Evolutionary conservation across 2,113 vertebrate species (phyloP), one percentile per base, ranked within the genome.

Genomic region (Boleophthalmus pectinirostris): DNA sequence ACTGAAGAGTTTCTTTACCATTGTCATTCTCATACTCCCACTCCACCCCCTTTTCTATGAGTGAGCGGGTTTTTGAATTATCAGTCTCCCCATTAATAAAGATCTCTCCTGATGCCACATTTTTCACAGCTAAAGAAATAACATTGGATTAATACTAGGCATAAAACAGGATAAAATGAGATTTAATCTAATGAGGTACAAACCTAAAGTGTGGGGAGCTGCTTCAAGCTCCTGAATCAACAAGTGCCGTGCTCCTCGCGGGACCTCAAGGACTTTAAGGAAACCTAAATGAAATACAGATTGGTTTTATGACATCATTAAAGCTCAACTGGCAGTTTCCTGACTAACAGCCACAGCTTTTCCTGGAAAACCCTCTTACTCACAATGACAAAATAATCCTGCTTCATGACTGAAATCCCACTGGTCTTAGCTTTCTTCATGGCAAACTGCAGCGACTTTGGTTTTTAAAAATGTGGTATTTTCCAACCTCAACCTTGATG

Each of bases 1-100:
- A 97, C 91, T 98, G 97, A 79, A 99, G 92, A 0, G 95, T 96
- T 85, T 98, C 97, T 77, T 95, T 95, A 23, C 93, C 92, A 0
- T 97, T 94, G 13, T 97, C 96, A 5, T 96, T 96, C 65, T 95
- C 92, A 82, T 98, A 97, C 73, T 99, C 97, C 98, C 98, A 99
- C 88, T 98, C 96, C 74, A 96, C 91, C 0, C 98, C 98, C 92
- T 96, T 96, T 82, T 98, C 95, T 49, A 98, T 95, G 86, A 99
- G 94, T 0, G 94, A 92, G 80, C 92, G 94, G 35, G 95, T 94
- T 72, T 95, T 93, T 61, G 95, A 94, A 74, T 94, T 88, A 0
- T 96, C 92, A 38, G 93, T 94, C 65, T 97, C 95, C 71, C 95
- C 94, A 0, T 97, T 98, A 61, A 99, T 85, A 86, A 99, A 94